Evolutionary conservation across 2,888 invertebrate species (phyloP), one percentile per base, ranked within the genome.

Genomic region (Andrena flavipes): DNA sequence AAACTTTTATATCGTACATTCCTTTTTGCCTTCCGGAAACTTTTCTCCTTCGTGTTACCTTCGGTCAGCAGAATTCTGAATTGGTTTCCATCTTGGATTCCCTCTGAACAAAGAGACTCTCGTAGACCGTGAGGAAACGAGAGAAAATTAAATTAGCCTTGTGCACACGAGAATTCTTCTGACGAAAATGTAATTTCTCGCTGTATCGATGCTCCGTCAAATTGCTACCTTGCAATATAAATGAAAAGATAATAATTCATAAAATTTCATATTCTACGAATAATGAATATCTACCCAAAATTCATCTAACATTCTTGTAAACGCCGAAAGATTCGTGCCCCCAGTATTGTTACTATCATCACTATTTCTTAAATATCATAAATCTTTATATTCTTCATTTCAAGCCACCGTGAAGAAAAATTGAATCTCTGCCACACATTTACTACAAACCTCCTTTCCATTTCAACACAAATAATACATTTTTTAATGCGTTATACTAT

Each of bases 61-160:
- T 82, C 71, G 82, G 83, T 84, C 83, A 84, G 80, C 80, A 84
- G 76, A 84, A 84, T 84, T 75, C 72, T 71, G 71, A 71, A 84
- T 84, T 84, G 84, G 78, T 75, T 83, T 75, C 83, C 70, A 75
- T 84, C 83, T 84, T 82, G 33, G 77, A 82, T 77, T 78, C 77
- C 74, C 64, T 70, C 81, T 70, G 84, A 81, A 81, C 80, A 82
- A 72, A 83, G 76, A 70, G 73, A 51, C 69, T 79, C 68, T 23
- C 56, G 65, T 70, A 35, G 33, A 70, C 74, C 49, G 71, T 62
- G 74, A 65, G 71, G 81, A 82, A 82, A 68, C 80, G 73, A 67
- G 56, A 70, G 63, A 49, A 73, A 74, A 80, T 84, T 84, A 83
- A 83, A 84, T 83, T 84, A 75, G 30, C 63, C 62, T 70, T 51